phyloP scores from a whole-genome alignment of 2,888 invertebrate species.

The Andrena dorsata region DNA sequence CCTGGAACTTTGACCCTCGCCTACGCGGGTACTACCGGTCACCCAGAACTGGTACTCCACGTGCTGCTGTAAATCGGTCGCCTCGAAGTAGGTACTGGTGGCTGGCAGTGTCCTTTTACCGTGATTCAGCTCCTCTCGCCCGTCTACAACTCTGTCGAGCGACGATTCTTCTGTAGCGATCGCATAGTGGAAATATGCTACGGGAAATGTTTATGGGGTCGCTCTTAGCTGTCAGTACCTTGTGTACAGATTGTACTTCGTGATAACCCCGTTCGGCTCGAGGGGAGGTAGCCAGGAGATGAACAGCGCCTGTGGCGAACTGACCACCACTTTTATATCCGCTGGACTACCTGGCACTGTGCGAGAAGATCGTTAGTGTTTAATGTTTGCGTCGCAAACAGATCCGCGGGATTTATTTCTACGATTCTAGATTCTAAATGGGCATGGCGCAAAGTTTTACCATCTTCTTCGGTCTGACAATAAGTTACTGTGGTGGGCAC shows the following conservation, averaged over 20 bases:
- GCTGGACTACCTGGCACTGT: slow-evolving; percentile 92
- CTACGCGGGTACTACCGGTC: slow-evolving; percentile 91
- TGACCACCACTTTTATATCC: slow-evolving; percentile 92
- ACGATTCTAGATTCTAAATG: slow-evolving; percentile 7
- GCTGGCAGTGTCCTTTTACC: slow-evolving; percentile 89
- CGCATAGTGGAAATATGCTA: background rate
- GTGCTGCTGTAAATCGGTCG: slow-evolving; percentile 89
- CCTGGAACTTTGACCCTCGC: slow-evolving; percentile 91
- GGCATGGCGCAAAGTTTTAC: slow-evolving; percentile 83
- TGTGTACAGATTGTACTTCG: slow-evolving; percentile 91
- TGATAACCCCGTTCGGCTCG: slow-evolving; percentile 91
- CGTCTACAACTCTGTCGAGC: slow-evolving; percentile 87
- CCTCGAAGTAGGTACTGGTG: slow-evolving; percentile 89
- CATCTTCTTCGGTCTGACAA: slow-evolving; percentile 92
- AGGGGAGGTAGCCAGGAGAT: slow-evolving; percentile 92
- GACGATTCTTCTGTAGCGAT: background rate
- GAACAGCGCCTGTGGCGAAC: slow-evolving; percentile 90
- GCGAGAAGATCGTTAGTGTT: background rate
- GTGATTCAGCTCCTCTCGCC: slow-evolving; percentile 89
- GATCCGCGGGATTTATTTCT: background rate
- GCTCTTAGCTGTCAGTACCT: slow-evolving; percentile 79
- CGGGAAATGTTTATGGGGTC: too few relatives aligned
- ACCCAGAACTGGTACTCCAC: slow-evolving; percentile 93
- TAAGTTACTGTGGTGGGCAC: slow-evolving; percentile 89
- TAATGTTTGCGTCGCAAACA: background rate